Percentiles rank a stretch among this genome's conserved stretches.
Conservation (phyloP, 2,797 vertebrate species). For the Pristis pectinata region DNA sequence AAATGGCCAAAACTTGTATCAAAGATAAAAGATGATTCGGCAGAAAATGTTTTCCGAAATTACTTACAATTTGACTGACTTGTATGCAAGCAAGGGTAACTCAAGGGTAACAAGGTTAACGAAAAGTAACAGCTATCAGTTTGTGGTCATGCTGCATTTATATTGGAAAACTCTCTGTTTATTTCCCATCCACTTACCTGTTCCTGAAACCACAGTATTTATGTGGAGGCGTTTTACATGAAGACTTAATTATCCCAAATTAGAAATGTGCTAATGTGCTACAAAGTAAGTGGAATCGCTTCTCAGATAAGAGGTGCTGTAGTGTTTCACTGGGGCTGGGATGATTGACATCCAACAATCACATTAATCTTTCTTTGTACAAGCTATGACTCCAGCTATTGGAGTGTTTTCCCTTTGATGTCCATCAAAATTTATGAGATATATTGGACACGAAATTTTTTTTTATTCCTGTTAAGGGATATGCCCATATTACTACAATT, state of each 20-base stretch:
- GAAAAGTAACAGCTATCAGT: not conserved
- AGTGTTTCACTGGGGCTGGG: too few relatives aligned
- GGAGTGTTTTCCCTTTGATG: too few relatives aligned
- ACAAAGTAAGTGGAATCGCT: not conserved
- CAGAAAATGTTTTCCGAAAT: not conserved
- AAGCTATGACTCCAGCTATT: too few relatives aligned
- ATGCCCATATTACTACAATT: too few relatives aligned
- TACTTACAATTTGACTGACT: not conserved
- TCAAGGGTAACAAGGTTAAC: not conserved
- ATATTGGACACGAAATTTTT: too few relatives aligned
- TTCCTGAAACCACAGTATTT: not conserved
- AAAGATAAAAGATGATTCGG: not conserved
- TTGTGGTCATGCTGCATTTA: not conserved
- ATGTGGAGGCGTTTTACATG: not conserved
- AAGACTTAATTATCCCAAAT: not conserved
- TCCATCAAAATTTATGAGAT: too few relatives aligned
- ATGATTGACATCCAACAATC: too few relatives aligned
- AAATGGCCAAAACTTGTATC: not conserved
- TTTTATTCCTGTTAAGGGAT: too few relatives aligned
- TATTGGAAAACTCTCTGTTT: too few relatives aligned
- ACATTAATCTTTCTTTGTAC: too few relatives aligned
- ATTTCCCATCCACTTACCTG: too few relatives aligned
- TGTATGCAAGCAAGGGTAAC: not conserved
- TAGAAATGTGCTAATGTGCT: not conserved
- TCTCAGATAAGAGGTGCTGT: not conserved